Conservation (phyloP, 1,140 invertebrate species). For the Eueides isabella region DNA sequence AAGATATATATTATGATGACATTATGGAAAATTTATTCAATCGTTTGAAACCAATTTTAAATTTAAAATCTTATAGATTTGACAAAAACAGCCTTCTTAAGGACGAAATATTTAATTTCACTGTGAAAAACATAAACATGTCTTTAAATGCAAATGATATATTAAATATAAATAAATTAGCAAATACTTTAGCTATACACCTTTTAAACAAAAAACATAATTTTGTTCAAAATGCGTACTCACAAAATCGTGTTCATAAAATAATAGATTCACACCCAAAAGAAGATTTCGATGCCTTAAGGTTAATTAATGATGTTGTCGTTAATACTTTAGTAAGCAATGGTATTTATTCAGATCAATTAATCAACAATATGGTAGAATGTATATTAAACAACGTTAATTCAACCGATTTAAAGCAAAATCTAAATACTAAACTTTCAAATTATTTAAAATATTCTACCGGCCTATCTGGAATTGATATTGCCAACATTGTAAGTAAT, state of each 20-base stretch:
- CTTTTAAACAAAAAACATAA: slow-evolving; percentile 21
- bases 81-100: slow-evolving; percentile 22
- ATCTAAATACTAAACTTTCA: slow-evolving; percentile 22
- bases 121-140: slow-evolving; percentile 16
- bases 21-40: slow-evolving; percentile 22
- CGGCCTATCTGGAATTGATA: slow-evolving; percentile 20
- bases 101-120: slow-evolving; percentile 27
- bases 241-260: neutral
- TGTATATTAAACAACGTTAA: slow-evolving; percentile 11
- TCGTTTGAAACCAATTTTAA: slow-evolving; percentile 15
- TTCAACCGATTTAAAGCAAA: neutral
- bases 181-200: slow-evolving; percentile 17
- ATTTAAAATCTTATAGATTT: slow-evolving; percentile 12
- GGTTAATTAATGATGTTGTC: neutral
- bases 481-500: slow-evolving; percentile 10
- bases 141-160: neutral
- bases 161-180: slow-evolving; percentile 17
- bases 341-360: neutral
- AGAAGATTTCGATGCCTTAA: neutral
- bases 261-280: neutral
- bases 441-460: slow-evolving; percentile 23
- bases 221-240: neutral
- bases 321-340: neutral
- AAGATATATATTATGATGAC: slow-evolving; percentile 10
- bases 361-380: slow-evolving; percentile 23